Base-by-base conservation (phyloP, 2,888 invertebrate species). In the Blastobasis lacticolella region DNA sequence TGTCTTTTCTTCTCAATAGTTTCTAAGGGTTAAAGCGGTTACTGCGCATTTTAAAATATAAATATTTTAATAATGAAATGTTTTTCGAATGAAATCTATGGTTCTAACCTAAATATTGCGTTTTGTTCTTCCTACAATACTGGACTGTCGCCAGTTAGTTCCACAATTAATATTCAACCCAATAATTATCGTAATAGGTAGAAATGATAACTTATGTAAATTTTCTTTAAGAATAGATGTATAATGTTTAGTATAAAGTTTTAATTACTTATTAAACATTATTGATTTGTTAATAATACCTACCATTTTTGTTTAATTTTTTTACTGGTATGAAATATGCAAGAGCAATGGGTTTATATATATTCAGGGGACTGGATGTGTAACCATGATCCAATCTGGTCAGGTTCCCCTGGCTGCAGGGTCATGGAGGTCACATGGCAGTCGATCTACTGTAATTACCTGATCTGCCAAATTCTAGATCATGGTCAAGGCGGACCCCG, bases 1-100 rank as follows among this genome's bases (percentile, higher is more conserved):
- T 78, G 77, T 85, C 83, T 83, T 76, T 76, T 77, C 74, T 82
- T 87, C 86, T 86, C 73, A 76, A 81, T 85, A 84, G 81, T 83
- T 75, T 69, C 59, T 82, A 83, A 81, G 81, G 56, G 73, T 75
- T 68, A 64, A 57, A 53, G 61, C 65, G 64, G 55, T 51, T 70
- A 67, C 57, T 65, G 62, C 61, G 49, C 53, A 72, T 70, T 73
- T 72, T 72, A 69, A 64, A 70, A 61, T 67, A 71, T 63, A 74
- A 65, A 71, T 71, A 69, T 77, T 74, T 76, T 66, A 73, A 57
- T 46, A 71, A 61, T 73, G 4, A 5, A 38, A 38, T 37, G 38
- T 52, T 43, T n/a, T 50, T 50, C 47, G 10, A 37, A 41, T 1
- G 7, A 7, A 40, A 3, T 9, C 9, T 41, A 9, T 41, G 7